Base-by-base conservation (phyloP, 2,797 vertebrate genomes). In the Echiichthys vipera region DNA sequence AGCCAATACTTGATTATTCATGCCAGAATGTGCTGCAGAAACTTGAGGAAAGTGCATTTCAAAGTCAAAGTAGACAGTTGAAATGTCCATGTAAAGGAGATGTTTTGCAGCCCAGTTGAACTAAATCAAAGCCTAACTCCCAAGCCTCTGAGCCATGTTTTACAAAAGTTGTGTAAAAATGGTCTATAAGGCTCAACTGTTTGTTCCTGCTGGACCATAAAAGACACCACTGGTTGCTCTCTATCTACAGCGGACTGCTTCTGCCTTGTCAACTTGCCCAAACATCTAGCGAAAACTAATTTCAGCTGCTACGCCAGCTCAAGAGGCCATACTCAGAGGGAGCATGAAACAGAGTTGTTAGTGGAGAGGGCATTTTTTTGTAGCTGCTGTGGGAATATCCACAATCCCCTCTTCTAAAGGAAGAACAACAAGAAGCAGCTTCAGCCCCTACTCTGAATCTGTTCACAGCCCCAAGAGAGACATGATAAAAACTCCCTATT, bases 401-500 rank as follows among this genome's bases (percentile, higher is more conserved):
- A 80, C n/a, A 24, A 72, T 42, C 50, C 37, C 34, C 5, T 5
- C 56, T 47, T 67, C 37, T 64, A 20, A 71, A 74, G 74, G 67
- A 58, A 42, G 39, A 62, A 58, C 66, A 46, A 50, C 65, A 65
- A 64, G 51, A 77, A 66, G 56, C 64, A 5, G 39, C 45, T 36
- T 14, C n/a, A 46, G 32, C 61, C 72, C 45, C 29, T 39, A 13
- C 65, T 77, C 59, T 84, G 73, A 75, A 79, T 70, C 51, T 42
- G n/a, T 66, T 84, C 47, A 57, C 4, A 6, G 78, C 87, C 83
- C 54, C 57, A 37, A 64, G 65, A 79, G 71, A 66, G 34, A 71
- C 76, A 37, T n/a, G 56, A 84, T 78, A 77, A 86, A 90, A 86
- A 78, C 77, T 67, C 54, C 74, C 88, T 71, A 85, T 92, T 93